Conservation (phyloP, 2,113 vertebrate species). For the Excalfactoria chinensis region DNA sequence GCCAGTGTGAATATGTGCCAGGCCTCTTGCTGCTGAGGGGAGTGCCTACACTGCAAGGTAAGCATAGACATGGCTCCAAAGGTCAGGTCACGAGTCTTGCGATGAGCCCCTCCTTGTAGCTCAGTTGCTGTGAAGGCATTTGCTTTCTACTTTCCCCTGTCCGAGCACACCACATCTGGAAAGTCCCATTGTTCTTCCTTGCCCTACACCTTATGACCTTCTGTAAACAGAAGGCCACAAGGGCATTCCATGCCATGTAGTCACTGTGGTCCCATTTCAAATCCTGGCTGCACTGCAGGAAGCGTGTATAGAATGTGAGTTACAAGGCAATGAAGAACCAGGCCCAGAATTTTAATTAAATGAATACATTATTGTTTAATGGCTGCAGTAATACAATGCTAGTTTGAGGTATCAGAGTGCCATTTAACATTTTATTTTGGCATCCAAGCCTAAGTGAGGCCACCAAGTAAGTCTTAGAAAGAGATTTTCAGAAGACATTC, state of each 20-base stretch:
- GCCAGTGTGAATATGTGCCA: fast-evolving
- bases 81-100: not conserved
- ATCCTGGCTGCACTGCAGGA: fast-evolving
- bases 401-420: not conserved
- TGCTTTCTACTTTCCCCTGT: not conserved
- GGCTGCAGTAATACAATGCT: not conserved
- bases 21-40: not conserved
- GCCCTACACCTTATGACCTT: not conserved
- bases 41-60: not conserved
- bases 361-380: not conserved
- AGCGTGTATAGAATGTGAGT: not conserved
- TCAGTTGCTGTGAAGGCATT: not conserved
- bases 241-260: not conserved
- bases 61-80: not conserved
- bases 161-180: fast-evolving
- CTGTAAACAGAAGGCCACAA: not conserved
- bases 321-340: not conserved
- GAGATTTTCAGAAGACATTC: not conserved
- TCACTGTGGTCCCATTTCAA: not conserved
- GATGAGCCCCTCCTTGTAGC: not conserved
- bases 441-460: not conserved
- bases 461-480: not conserved
- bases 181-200: not conserved
- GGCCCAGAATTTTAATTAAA: not conserved
- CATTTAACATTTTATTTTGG: not conserved